Conservation (phyloP, 2,888 invertebrate species). For the Drosophila leonis region DNA sequence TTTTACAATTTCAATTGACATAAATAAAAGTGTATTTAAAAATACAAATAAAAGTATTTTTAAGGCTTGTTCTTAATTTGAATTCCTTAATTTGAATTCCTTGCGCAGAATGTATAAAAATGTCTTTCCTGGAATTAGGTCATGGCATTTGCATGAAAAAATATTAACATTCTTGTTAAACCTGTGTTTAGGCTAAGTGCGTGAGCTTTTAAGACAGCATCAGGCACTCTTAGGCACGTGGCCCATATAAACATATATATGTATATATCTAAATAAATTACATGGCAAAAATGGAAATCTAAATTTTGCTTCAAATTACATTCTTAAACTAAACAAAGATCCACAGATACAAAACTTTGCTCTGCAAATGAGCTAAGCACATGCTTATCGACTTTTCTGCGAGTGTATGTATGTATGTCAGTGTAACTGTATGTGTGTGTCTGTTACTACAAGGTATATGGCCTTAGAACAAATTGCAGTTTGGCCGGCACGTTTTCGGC, state of each 20-base stretch:
- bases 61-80: too few relatives aligned
- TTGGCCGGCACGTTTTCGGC: conserved; percentile 76
- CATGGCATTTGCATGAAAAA: neutral
- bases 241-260: neutral
- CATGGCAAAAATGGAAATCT: neutral
- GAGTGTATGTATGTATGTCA: conserved; percentile 24
- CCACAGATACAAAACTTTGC: neutral
- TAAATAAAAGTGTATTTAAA: neutral
- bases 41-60: too few relatives aligned
- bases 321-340: neutral
- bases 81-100: too few relatives aligned
- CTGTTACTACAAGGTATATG: conserved; percentile 33
- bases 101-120: neutral
- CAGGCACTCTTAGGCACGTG: neutral
- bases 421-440: conserved; percentile 3
- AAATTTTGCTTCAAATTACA: neutral
- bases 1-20: neutral
- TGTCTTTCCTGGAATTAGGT: neutral
- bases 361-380: neutral
- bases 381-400: conserved; percentile 6
- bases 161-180: neutral
- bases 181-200: neutral
- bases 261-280: neutral
- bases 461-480: conserved; percentile 75
- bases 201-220: neutral